These are phyloP conservation scores for Formica exsecta DNA, from an alignment of 1,140 invertebrate genomes.

Conservation along the genomic window DNA sequence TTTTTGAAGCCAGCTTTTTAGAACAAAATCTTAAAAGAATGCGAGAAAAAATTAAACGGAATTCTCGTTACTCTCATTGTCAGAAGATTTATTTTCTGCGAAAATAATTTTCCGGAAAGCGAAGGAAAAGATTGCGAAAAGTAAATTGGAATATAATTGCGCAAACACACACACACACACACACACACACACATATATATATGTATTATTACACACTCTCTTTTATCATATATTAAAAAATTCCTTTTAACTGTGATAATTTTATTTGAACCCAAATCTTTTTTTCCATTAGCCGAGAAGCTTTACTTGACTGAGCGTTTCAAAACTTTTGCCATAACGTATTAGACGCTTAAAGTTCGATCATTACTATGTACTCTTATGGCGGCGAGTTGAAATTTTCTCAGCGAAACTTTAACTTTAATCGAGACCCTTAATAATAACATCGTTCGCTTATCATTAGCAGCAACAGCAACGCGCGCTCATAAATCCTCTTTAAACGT, in stretches of 20 bases:
- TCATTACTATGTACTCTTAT: slow-evolving; percentile 23
- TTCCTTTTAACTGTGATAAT: neutral
- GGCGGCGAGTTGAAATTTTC: slow-evolving; percentile 6
- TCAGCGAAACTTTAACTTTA: slow-evolving; percentile 41
- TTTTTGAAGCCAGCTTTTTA: too few relatives aligned
- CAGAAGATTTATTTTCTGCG: neutral
- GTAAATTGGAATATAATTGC: neutral
- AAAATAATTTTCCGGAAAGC: neutral
- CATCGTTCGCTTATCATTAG: slow-evolving; percentile 27
- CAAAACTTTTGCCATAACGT: slow-evolving; percentile 33
- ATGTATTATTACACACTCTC: too few relatives aligned
- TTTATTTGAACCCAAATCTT: slow-evolving; percentile 18
- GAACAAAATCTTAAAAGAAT: too few relatives aligned
- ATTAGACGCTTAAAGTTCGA: slow-evolving; percentile 43
- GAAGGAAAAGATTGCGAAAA: neutral
- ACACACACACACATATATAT: too few relatives aligned
- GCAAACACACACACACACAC: too few relatives aligned
- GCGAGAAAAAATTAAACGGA: too few relatives aligned
- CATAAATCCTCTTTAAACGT: neutral
- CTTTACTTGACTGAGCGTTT: neutral
- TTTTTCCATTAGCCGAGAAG: neutral
- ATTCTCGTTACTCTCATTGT: too few relatives aligned
- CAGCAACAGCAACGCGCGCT: neutral
- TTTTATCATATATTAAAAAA: neutral
- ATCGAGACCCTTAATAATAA: slow-evolving; percentile 52